Percentiles rank a stretch among this genome's conserved stretches.
phyloP scores from a whole-genome alignment of 2,113 vertebrate genomes.

The Struthidea cinerea region DNA sequence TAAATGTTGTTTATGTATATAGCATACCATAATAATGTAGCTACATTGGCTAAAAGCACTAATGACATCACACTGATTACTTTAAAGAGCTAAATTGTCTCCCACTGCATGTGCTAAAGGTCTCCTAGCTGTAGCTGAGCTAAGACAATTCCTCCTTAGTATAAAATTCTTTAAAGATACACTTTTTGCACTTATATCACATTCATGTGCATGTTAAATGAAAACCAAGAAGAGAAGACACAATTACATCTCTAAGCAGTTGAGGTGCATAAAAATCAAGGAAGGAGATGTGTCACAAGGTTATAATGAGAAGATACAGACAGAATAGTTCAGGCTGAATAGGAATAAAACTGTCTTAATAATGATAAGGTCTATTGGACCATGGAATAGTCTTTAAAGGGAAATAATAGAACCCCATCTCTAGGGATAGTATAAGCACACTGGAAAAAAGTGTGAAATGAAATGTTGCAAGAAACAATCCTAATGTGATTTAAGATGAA shows the following conservation, averaged over 20 bases:
- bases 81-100: not conserved
- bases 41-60: slow-evolving; percentile 1
- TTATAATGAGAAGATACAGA: not conserved
- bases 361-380: not conserved
- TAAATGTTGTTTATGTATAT: not conserved
- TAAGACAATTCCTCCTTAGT: not conserved
- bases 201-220: not conserved
- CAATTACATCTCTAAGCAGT: not conserved
- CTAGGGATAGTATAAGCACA: not conserved
- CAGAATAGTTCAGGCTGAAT: not conserved
- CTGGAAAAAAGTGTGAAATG: not conserved
- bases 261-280: not conserved
- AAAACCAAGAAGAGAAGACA: not conserved
- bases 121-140: not conserved
- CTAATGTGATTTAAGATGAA: not conserved
- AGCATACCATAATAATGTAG: not conserved
- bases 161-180: not conserved
- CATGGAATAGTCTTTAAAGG: not conserved
- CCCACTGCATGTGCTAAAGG: not conserved
- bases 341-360: not conserved
- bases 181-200: not conserved
- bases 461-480: not conserved
- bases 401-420: not conserved
- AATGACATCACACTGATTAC: not conserved
- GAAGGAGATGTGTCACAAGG: not conserved